These are phyloP conservation scores for Perizoma affinitatum DNA, from an alignment of 2,888 invertebrate species.

Conservation along the genomic window DNA sequence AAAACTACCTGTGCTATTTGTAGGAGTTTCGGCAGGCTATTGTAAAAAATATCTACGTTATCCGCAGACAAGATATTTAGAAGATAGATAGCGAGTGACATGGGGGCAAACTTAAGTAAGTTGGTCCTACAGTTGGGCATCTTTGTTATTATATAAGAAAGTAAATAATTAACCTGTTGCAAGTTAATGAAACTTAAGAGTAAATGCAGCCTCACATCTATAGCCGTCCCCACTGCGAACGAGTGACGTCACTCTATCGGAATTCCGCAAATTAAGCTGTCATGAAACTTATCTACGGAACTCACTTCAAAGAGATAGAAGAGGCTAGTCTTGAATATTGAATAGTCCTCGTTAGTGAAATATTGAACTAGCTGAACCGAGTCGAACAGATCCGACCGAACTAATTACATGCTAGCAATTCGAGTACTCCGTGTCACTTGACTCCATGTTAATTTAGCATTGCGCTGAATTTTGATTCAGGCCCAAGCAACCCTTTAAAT, in stretches of 20 bases:
- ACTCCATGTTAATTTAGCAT: conserved; percentile 3
- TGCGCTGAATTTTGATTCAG: background rate
- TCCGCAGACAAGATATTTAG: no score
- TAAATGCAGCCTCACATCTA: conserved; percentile 8
- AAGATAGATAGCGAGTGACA: no score
- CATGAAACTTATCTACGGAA: conserved; percentile 63
- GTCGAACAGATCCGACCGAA: conserved; percentile 54
- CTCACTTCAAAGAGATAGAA: conserved; percentile 57
- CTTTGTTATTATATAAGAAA: no score
- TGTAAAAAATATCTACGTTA: no score
- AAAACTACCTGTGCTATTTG: no score
- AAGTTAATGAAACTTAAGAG: conserved; percentile 12
- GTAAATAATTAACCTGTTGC: background rate
- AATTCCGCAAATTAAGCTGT: conserved; percentile 68
- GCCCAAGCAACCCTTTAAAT: no score
- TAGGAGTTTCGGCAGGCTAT: no score
- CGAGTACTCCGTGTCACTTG: conserved; percentile 6
- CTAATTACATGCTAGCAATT: conserved; percentile 57
- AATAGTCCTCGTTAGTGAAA: conserved; percentile 70
- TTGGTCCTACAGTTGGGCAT: no score
- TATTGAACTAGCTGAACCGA: conserved; percentile 66
- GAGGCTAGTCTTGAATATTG: conserved; percentile 68
- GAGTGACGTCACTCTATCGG: conserved; percentile 50
- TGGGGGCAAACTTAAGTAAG: no score
- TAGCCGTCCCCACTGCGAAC: background rate